Conservation (phyloP, 2,113 vertebrate genomes). For the Pontoporia blainvillei region DNA sequence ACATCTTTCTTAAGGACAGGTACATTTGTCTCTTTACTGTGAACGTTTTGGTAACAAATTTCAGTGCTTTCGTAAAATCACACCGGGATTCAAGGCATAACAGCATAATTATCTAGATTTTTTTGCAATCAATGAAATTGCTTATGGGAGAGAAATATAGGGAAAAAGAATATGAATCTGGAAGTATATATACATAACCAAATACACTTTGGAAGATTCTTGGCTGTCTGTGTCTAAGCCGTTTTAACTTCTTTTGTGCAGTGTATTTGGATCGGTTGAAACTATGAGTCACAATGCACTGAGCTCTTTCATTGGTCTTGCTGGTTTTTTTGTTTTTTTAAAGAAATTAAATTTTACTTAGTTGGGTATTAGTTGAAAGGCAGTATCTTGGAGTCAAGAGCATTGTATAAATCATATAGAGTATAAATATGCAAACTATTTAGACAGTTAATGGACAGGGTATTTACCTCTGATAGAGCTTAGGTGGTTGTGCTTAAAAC, state of each 20-base stretch:
- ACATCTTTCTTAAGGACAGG: neutral
- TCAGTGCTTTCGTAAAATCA: neutral
- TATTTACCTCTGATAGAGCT: slow-evolving; percentile 12
- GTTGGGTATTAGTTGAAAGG: neutral
- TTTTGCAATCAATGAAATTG: neutral
- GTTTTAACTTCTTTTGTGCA: neutral
- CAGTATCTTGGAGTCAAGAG: neutral
- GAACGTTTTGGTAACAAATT: slow-evolving; percentile 1
- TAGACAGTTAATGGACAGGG: neutral
- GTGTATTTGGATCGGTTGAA: neutral
- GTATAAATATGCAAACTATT: neutral
- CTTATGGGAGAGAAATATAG: neutral
- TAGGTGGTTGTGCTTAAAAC: neutral
- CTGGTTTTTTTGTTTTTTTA: neutral
- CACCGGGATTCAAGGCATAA: neutral
- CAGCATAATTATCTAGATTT: neutral
- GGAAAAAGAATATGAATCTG: neutral
- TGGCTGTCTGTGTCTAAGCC: neutral
- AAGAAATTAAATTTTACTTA: neutral
- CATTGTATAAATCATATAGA: neutral
- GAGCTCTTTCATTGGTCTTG: neutral
- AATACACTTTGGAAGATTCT: neutral
- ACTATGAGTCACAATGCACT: neutral
- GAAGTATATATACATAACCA: neutral
- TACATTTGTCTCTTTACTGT: neutral